These are phyloP conservation scores for Anaspis maculata DNA, from an alignment of 2,888 invertebrate genomes.

Conservation along the genomic window DNA sequence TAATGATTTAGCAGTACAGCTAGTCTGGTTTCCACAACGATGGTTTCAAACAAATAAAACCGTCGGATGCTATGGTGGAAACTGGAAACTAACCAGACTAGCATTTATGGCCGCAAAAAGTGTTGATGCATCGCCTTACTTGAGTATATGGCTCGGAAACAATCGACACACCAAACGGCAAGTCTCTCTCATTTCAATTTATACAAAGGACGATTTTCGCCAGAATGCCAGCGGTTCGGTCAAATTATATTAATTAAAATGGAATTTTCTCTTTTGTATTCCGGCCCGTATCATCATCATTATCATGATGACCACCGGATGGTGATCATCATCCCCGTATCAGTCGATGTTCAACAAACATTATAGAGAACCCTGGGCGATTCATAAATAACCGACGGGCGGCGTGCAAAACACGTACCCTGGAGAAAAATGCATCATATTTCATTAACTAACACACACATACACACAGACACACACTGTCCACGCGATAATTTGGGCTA, in stretches of 20 bases:
- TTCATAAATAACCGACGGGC: neutral
- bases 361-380: neutral
- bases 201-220: constrained; percentile 12
- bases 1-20: no score
- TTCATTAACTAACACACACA: neutral
- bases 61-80: constrained; percentile 11
- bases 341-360: neutral
- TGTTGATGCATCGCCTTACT: constrained; percentile 22
- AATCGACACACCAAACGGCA: constrained; percentile 20
- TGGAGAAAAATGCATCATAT: neutral
- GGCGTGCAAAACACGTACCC: neutral
- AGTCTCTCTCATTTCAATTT: constrained; percentile 9
- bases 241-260: constrained; percentile 8
- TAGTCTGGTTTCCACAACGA: constrained; percentile 3
- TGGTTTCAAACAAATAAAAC: constrained; percentile 13
- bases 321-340: neutral
- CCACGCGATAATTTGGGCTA: neutral
- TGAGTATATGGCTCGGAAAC: constrained; percentile 25
- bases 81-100: constrained; percentile 12
- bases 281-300: no score
- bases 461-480: no score
- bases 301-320: no score
- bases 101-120: constrained; percentile 24
- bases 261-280: constrained; percentile 6
- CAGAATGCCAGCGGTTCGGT: constrained; percentile 7